A percentile compares a stretch with the other conserved stretches of the same genome.
These are phyloP conservation scores for Tholera decimalis DNA, from an alignment of 2,888 invertebrate species.

Conservation along the genomic window DNA sequence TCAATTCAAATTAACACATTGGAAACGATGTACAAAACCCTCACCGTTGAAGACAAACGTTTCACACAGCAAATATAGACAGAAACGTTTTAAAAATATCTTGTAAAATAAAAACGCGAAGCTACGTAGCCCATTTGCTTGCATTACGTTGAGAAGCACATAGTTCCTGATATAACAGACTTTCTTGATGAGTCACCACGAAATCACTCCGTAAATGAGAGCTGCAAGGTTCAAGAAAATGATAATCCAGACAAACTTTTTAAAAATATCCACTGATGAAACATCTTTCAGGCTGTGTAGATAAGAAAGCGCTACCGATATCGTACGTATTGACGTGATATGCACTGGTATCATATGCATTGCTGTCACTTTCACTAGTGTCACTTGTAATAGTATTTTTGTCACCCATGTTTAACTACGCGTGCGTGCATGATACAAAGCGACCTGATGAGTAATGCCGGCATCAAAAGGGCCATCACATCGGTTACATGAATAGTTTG, in stretches of 20 bases:
- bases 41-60: constrained; percentile 12
- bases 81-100: constrained; percentile 8
- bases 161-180: constrained; percentile 23
- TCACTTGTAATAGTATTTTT: too few species aligned
- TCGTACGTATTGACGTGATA: not conserved
- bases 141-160: constrained; percentile 15
- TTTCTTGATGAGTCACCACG: constrained; percentile 20
- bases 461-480: too few species aligned
- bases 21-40: constrained; percentile 18
- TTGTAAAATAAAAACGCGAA: constrained; percentile 21
- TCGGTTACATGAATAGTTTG: too few species aligned
- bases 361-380: too few species aligned
- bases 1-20: constrained; percentile 21
- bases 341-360: not conserved
- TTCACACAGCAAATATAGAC: constrained; percentile 22
- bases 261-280: constrained; percentile 5
- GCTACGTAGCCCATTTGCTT: constrained; percentile 8
- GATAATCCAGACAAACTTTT: constrained; percentile 19
- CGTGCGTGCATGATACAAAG: too few species aligned
- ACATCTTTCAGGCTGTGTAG: not conserved
- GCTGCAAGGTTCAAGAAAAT: constrained; percentile 3
- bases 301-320: not conserved
- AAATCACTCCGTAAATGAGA: constrained; percentile 13
- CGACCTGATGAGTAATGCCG: too few species aligned
- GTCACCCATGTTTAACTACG: too few species aligned